Evolutionary conservation across 2,113 vertebrate species (phyloP).

Genomic region (Labeo rohita): DNA sequence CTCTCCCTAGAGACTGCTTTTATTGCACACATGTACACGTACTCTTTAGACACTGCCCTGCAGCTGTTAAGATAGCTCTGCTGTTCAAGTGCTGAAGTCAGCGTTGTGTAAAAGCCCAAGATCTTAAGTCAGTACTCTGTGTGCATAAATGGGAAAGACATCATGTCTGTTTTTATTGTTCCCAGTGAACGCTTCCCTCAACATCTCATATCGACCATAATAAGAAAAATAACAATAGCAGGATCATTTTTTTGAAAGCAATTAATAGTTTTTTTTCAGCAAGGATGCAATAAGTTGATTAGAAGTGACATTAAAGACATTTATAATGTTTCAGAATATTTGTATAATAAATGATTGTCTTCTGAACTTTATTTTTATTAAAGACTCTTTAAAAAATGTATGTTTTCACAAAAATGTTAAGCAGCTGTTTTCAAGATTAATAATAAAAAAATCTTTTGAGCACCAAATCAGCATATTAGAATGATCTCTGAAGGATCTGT

Average conservation of each 20-base stretch:
- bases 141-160: neutral
- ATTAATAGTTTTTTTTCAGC: neutral
- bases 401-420: no score
- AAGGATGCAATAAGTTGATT: neutral
- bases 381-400: no score
- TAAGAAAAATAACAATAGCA: neutral
- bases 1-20: neutral
- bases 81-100: conserved; percentile 30
- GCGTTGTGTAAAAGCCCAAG: neutral
- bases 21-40: neutral
- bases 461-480: no score
- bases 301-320: neutral
- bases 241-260: neutral
- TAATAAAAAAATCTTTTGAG: no score
- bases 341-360: no score
- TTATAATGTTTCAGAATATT: neutral
- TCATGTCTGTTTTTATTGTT: neutral
- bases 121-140: neutral
- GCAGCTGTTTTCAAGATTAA: no score
- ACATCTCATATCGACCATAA: neutral
- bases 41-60: neutral
- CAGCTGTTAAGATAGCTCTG: conserved; percentile 33
- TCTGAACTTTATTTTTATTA: no score
- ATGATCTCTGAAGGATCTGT: no score
- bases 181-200: neutral